Percentiles rank a stretch among this genome's conserved stretches.
Evolutionary conservation across 2,113 vertebrate species (phyloP).

Genomic region (Lanius collurio): DNA sequence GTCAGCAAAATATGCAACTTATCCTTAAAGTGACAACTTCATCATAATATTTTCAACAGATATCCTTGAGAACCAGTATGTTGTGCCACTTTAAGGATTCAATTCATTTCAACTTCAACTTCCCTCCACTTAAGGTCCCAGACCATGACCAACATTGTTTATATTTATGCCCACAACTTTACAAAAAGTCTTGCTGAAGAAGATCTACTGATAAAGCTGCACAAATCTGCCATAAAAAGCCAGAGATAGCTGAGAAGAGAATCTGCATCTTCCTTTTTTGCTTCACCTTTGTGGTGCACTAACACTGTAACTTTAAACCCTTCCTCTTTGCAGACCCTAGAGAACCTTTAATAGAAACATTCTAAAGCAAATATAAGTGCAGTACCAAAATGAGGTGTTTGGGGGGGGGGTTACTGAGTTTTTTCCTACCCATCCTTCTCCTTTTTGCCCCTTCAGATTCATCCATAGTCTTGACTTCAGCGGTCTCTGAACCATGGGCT

Average conservation of each 20-base stretch:
- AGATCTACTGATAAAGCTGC: background rate
- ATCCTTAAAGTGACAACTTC: background rate
- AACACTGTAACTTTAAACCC: background rate
- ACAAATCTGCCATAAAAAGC: background rate
- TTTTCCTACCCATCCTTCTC: background rate
- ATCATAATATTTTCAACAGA: background rate
- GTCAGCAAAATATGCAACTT: background rate
- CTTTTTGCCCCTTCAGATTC: background rate
- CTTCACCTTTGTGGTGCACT: background rate
- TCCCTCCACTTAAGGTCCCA: background rate
- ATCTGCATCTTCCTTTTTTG: background rate
- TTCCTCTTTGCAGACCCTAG: background rate
- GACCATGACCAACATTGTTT: background rate
- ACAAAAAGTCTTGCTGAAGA: background rate
- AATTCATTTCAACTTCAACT: background rate
- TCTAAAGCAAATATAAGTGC: background rate
- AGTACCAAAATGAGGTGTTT: background rate
- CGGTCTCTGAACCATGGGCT: background rate
- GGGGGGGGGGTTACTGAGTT: accelerated
- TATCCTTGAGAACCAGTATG: background rate
- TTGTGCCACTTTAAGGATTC: background rate
- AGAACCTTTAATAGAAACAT: background rate
- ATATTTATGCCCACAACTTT: background rate
- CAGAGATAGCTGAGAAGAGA: background rate
- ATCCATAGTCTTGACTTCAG: background rate